Evolutionary conservation across 35 echinoderm and acorn worm genomes (phyloP), one percentile per base, ranked within the genome.

Genomic region (Strongylocentrotus purpuratus): DNA sequence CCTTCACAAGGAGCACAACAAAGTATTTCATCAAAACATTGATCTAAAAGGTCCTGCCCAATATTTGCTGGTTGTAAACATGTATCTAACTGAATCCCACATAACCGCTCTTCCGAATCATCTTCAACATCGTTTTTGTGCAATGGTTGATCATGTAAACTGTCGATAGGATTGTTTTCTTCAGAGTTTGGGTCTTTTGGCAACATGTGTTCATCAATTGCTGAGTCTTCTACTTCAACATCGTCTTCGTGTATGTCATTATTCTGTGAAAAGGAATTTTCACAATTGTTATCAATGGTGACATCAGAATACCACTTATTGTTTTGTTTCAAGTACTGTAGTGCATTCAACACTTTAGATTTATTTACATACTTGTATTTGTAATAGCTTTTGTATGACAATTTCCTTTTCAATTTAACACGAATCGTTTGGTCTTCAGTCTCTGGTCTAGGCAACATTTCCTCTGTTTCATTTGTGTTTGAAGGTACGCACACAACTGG

Each of bases 1-100:
- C 95, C 95, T 96, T 97, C 97, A 97, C 94, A 92, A 47, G 96
- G 97, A 1, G 97, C 97, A 93, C 95, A 85, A 88, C 85, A 97
- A 31, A 95, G 33, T 47, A 97, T 96, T 22, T 97, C 95, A 95
- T 94, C 46, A 94, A 93, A 94, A 94, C 95, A 95, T 46, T 95
- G 48, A 96, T 96, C 95, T 58, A 96, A 28, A 22, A 88, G 15
- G 50, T 96, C 48, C 87, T 96, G 94, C 31, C 89, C 55, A 32
- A 95, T 93, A 92, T 98, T 94, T n/a, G 59, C 95, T 92, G 97
- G 97, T 33, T 98, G 96, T 17, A 96, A 55, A 92, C 85, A 94
- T 85, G 96, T 94, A 61, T 97, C 94, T 22, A 93, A 45, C 22
- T 61, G 60, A 33, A 95, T 93, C 4, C 94, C 90, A 86, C 32